A percentile compares a stretch with the other conserved stretches of the same genome.
phyloP scores from a whole-genome alignment of 2,797 vertebrate species.

The Mormyrus hasselquistii region DNA sequence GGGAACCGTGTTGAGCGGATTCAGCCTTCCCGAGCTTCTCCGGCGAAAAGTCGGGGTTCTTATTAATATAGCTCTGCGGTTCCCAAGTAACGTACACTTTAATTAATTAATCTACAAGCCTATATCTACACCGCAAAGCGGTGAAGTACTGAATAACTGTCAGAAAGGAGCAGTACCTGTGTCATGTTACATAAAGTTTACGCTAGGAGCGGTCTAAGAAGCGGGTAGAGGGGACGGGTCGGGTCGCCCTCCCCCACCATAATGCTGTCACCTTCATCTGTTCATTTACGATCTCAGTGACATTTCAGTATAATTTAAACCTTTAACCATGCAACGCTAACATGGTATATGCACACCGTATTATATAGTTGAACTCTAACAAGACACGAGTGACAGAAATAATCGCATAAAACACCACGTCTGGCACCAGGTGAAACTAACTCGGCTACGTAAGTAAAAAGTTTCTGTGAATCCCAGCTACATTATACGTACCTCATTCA shows the following conservation, averaged over 20 bases:
- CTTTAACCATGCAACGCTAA: neutral
- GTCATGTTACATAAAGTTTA: neutral
- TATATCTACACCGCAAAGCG: neutral
- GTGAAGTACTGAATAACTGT: neutral
- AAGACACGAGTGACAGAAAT: neutral
- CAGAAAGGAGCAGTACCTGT: neutral
- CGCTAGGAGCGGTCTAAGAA: neutral
- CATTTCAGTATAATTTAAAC: neutral
- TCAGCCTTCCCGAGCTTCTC: conserved; percentile 29
- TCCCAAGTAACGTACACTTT: neutral
- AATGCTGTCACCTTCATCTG: conserved; percentile 11
- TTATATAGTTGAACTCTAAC: neutral
- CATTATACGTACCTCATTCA: neutral
- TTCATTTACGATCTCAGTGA: neutral
- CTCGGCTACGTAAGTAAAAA: neutral
- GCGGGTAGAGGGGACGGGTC: neutral
- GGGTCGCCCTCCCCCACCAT: neutral
- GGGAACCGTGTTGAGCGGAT: conserved; percentile 21
- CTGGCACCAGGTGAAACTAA: neutral
- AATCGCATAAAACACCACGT: neutral
- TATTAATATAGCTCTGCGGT: neutral
- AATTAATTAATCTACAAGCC: neutral
- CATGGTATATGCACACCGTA: neutral
- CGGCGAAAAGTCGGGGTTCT: conserved; percentile 29
- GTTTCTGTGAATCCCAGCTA: neutral